phyloP scores from a whole-genome alignment of 2,797 vertebrate genomes.

The Botia almorhae region DNA sequence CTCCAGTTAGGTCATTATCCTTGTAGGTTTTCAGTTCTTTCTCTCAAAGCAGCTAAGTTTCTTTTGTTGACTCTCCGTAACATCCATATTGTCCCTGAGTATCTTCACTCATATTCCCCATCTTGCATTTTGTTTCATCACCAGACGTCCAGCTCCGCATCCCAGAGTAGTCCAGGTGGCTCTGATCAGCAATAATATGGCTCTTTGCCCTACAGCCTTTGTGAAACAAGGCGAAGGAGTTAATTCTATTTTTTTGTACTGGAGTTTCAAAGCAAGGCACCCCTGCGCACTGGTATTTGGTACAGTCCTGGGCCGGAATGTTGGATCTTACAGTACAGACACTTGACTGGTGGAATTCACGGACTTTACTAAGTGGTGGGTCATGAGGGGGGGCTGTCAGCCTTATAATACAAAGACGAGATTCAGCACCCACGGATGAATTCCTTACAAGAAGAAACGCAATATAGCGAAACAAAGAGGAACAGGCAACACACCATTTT shows the following conservation, averaged over 20 bases:
- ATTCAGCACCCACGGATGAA: constrained; percentile 72
- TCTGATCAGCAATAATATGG: constrained; percentile 53
- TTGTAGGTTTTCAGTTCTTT: constrained; percentile 12
- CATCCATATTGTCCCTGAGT: constrained; percentile 57
- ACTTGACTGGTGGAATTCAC: constrained; percentile 55
- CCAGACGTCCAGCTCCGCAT: constrained; percentile 23
- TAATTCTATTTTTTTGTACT: constrained; percentile 52
- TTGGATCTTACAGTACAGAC: constrained; percentile 66
- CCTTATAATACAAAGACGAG: constrained; percentile 42
- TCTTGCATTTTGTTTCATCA: neutral
- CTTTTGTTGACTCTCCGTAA: constrained; percentile 2
- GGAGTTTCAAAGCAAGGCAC: constrained; percentile 60
- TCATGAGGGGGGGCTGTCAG: constrained; percentile 13
- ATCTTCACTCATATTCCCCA: constrained; percentile 36
- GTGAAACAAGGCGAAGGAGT: constrained; percentile 51
- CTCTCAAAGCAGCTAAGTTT: neutral
- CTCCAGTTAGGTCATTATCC: neutral
- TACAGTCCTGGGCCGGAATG: constrained; percentile 66
- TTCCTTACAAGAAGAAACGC: constrained; percentile 27
- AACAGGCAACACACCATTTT: constrained; percentile 21
- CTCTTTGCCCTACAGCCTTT: constrained; percentile 55
- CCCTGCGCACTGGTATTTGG: constrained; percentile 54
- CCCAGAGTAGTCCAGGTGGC: constrained; percentile 53
- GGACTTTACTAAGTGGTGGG: constrained; percentile 36
- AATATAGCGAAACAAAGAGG: constrained; percentile 29